These are phyloP conservation scores for Vulpes ferrilata DNA, from an alignment of 2,113 vertebrate species.

Conservation along the genomic window DNA sequence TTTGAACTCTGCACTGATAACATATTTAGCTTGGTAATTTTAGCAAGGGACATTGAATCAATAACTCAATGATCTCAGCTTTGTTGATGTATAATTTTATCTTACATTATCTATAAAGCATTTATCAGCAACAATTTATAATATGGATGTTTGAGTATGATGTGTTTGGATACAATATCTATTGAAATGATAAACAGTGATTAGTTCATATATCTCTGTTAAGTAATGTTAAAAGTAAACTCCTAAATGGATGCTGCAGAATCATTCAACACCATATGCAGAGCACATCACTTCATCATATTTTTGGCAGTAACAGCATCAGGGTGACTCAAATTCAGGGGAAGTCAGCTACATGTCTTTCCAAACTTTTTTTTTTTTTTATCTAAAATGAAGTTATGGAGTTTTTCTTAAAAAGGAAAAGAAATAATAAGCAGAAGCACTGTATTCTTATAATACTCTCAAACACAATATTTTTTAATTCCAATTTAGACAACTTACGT, in stretches of 20 bases:
- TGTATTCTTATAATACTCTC: background rate
- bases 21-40: conserved; percentile 87
- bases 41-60: conserved; percentile 91
- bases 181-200: conserved; percentile 87
- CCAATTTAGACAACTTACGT: background rate
- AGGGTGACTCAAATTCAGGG: conserved; percentile 69
- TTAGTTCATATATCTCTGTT: conserved; percentile 88
- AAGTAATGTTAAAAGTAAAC: conserved; percentile 86
- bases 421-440: background rate
- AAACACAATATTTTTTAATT: background rate
- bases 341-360: conserved; percentile 49
- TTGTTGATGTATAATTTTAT: conserved; percentile 88
- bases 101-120: conserved; percentile 87
- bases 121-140: conserved; percentile 80
- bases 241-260: conserved; percentile 72
- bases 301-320: conserved; percentile 63
- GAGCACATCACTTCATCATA: conserved; percentile 73
- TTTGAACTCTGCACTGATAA: conserved; percentile 74
- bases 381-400: background rate
- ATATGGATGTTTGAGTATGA: conserved; percentile 82
- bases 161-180: conserved; percentile 85
- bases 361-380: conserved; percentile 2
- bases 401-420: background rate
- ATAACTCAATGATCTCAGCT: conserved; percentile 90
- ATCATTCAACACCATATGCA: conserved; percentile 78